These are phyloP conservation scores for Peromyscus melanophrys DNA, from an alignment of 2,797 vertebrate species.

Conservation along the genomic window DNA sequence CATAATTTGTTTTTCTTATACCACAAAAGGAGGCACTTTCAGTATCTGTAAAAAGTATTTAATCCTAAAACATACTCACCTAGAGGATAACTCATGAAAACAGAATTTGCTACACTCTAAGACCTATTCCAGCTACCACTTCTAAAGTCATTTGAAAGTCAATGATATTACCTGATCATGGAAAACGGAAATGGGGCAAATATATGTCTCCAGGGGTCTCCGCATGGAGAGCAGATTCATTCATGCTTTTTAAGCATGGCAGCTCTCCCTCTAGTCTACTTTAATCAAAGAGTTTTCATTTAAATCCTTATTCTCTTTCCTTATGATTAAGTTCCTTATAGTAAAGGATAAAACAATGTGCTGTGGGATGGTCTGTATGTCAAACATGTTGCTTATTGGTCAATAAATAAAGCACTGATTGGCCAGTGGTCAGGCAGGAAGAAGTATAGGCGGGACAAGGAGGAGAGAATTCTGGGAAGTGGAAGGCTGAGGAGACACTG, in stretches of 20 bases:
- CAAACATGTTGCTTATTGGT: no score
- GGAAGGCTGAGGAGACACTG: no score
- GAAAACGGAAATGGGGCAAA: slow-evolving; percentile 39
- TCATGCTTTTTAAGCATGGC: slow-evolving; percentile 77
- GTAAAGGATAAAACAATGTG: slow-evolving; percentile 73
- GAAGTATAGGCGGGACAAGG: no score
- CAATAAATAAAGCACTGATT: no score
- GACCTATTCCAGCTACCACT: slow-evolving; percentile 87
- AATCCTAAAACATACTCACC: slow-evolving; percentile 87
- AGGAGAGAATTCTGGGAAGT: no score
- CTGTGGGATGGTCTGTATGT: no score
- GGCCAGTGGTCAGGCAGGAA: no score
- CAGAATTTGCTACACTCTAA: slow-evolving; percentile 87
- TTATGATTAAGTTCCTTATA: slow-evolving; percentile 43
- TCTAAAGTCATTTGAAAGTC: slow-evolving; percentile 86
- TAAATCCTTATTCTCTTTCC: slow-evolving; percentile 76
- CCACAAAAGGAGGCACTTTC: slow-evolving; percentile 92
- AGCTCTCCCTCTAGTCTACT: slow-evolving; percentile 70
- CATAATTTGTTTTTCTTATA: slow-evolving; percentile 87
- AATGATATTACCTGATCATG: slow-evolving; percentile 82
- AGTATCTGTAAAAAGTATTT: slow-evolving; percentile 90
- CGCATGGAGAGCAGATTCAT: slow-evolving; percentile 67
- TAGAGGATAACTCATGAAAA: slow-evolving; percentile 89
- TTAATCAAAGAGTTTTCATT: slow-evolving; percentile 76
- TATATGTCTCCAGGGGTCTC: slow-evolving; percentile 43